Evolutionary conservation across 2,113 vertebrate species (phyloP), one percentile per base, ranked within the genome.

Genomic region (Cephalopterus ornatus): DNA sequence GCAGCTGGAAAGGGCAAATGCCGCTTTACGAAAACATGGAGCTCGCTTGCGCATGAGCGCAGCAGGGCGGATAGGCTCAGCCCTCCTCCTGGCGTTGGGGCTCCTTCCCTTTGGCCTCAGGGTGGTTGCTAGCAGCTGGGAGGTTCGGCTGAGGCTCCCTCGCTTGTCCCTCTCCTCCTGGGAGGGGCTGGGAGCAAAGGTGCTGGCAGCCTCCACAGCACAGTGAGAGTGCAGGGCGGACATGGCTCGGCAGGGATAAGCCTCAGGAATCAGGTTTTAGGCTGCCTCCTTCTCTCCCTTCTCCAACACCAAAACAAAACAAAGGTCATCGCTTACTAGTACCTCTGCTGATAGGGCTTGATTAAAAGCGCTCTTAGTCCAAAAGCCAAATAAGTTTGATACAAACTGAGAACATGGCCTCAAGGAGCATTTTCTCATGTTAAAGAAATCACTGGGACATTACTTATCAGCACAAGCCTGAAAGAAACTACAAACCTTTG

Each of bases 151-250:
- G 1, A 58, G n/a, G n/a, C 44, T 47, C 32, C 33, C n/a, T 33
- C 0, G 0, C 56, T 85, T 1, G 0, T 30, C 8, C 8, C 23
- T 52, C 35, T 72, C 13, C 61, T 70, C 46, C 74, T 85, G 5
- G 0, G 19, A 20, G 39, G 12, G 62, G 52, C 12, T 0, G 0
- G 62, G 49, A 70, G 32, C 44, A 53, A 56, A 79, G 44, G 35
- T 9, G 27, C 28, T 35, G 58, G 46, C 8, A 13, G 35, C 35
- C 9, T 19, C 74, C 1, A 4, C 11, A 4, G 32, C 6, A 5
- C 0, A 0, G 50, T 23, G 44, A 85, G 65, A 59, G 58, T 3
- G 12, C 24, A 3, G 11, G 33, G 19, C 0, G 0, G 66, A 55
- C 79, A 56, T 0, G 0, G 44, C 47, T 37, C 3, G 0, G 56